These are phyloP conservation scores for Glossosoma conforme DNA, from an alignment of 1,140 invertebrate genomes.

Conservation along the genomic window DNA sequence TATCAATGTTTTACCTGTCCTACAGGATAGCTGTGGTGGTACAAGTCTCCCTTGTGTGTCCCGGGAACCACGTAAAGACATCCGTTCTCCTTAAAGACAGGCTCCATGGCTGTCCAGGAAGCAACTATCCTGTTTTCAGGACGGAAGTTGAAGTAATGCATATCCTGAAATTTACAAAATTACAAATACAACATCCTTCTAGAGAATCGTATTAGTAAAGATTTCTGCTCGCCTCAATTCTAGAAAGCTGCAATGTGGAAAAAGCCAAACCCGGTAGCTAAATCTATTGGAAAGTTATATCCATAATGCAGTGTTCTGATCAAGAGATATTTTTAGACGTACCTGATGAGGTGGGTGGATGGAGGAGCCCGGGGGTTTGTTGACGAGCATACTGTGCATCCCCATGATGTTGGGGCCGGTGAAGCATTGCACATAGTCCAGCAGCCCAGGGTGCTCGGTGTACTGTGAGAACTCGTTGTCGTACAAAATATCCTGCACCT, in stretches of 20 bases:
- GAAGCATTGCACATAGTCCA: constrained; percentile 73
- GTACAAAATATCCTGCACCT: constrained; percentile 71
- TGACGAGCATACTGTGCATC: constrained; percentile 87
- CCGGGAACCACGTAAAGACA: constrained; percentile 81
- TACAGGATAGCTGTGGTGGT: constrained; percentile 69
- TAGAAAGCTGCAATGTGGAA: too few relatives aligned
- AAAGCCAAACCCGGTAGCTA: too few relatives aligned
- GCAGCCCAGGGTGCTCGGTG: constrained; percentile 55
- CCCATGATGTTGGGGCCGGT: constrained; percentile 75
- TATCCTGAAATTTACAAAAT: constrained; percentile 69
- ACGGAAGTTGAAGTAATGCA: constrained; percentile 86
- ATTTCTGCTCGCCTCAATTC: too few relatives aligned
- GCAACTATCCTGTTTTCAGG: constrained; percentile 75
- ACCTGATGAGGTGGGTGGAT: constrained; percentile 77
- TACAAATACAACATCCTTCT: too few relatives aligned
- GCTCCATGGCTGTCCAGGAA: constrained; percentile 87
- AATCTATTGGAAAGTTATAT: background rate
- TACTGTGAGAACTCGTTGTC: constrained; percentile 71
- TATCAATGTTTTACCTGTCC: too few relatives aligned
- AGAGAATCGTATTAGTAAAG: too few relatives aligned
- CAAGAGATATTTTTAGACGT: too few relatives aligned
- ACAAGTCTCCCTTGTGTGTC: constrained; percentile 60
- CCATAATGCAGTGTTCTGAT: too few relatives aligned
- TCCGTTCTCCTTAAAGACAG: constrained; percentile 71
- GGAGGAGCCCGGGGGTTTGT: constrained; percentile 80